Base-by-base conservation (phyloP, 2,797 vertebrate species). In the Catamblyrhynchus diadema region DNA sequence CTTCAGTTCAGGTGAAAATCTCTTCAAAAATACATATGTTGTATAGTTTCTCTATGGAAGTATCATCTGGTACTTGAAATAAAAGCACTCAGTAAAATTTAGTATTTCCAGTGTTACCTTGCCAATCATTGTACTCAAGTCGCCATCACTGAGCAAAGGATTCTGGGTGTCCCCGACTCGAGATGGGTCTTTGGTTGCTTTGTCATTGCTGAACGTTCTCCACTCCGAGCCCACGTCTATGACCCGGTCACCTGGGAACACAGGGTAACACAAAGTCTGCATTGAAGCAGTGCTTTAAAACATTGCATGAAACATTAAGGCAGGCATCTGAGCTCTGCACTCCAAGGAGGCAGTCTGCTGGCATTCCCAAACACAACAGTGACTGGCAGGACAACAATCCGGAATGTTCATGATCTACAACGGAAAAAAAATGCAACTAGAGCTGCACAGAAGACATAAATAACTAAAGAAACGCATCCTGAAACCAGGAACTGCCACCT, bases 131-230 rank as follows among this genome's bases (percentile, higher is more conserved):
- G 99, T 99, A 66, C 99, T 99, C 64, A 99, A 98, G 97, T 99
- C 99, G 16, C 99, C 99, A 56, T 99, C 99, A 4, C 99, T 99
- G 79, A 99, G 97, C 86, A 99, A 98, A 10, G 99, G 98, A 97
- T 99, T 99, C 98, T 99, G 99, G 79, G 99, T 99, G 20, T 99
- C 99, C 91, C 99, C 99, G 15, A 99, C 99, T 98, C 99, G 98
- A 96, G 99, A 99, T 10, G 99, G 99, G 95, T 99, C 99, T 98
- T 99, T 99, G 39, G 99, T 99, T 92, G 99, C 99, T 98, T 99
- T 99, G 97, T 99, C 99, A 41, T 99, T 99, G 93, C 99, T 99
- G 97, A 99, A 99, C 15, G 99, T 99, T 97, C 99, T 98, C 99
- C 99, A 99, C 96, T 99, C 99, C 4, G 99, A 99, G 44, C 99